These are phyloP conservation scores for Xyrichtys novacula DNA, from an alignment of 2,797 vertebrate genomes.

Conservation along the genomic window DNA sequence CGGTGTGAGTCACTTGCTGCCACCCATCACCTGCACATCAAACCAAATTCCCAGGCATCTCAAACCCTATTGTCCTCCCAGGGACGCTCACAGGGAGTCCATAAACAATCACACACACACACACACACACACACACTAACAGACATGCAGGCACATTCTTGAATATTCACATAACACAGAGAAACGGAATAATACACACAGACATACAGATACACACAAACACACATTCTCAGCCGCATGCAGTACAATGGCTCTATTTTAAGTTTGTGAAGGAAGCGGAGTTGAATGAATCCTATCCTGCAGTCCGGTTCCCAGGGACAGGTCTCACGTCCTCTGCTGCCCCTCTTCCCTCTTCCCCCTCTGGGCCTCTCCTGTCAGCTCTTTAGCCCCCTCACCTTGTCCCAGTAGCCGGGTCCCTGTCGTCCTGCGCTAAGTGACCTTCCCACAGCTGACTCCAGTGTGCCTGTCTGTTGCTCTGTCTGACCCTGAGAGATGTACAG, in stretches of 20 bases:
- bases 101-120: constrained; percentile 82
- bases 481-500: constrained; percentile 54
- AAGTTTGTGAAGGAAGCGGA: constrained; percentile 95
- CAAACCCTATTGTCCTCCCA: constrained; percentile 92
- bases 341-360: constrained; percentile 82
- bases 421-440: constrained; percentile 66
- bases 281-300: constrained; percentile 99
- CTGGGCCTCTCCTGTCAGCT: constrained; percentile 55
- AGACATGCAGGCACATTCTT: constrained; percentile 67
- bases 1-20: constrained; percentile 76
- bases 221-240: constrained; percentile 82
- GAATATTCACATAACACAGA: constrained; percentile 70
- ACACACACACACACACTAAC: constrained; percentile 26
- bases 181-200: constrained; percentile 17
- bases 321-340: constrained; percentile 94
- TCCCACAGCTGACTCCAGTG: constrained; percentile 72
- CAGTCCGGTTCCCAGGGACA: constrained; percentile 98
- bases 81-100: constrained; percentile 92
- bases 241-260: constrained; percentile 99
- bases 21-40: constrained; percentile 97
- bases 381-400: constrained; percentile 72
- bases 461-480: constrained; percentile 46
- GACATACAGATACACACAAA: constrained; percentile 41
- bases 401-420: constrained; percentile 67
- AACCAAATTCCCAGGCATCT: constrained; percentile 84